phyloP scores from a whole-genome alignment of 23 tunicate species.

The Trididemnum miniatum region DNA sequence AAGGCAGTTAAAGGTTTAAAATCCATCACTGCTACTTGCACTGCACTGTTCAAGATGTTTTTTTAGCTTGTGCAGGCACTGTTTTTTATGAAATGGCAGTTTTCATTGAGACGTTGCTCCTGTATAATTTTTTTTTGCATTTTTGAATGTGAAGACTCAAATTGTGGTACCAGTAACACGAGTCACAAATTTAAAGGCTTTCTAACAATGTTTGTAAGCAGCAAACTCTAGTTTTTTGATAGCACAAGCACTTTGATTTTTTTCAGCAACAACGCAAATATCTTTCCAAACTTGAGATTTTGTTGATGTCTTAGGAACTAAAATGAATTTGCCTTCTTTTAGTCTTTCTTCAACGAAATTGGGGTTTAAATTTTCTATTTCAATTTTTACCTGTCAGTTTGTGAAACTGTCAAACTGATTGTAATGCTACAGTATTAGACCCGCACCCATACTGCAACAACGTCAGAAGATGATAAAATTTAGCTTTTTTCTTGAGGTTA shows the following conservation, averaged over 20 bases:
- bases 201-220: not conserved
- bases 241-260: not conserved
- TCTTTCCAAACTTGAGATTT: not conserved
- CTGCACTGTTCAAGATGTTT: slow-evolving; percentile 5
- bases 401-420: too few relatives aligned
- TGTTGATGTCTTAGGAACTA: not conserved
- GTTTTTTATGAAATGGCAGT: not conserved
- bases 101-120: not conserved
- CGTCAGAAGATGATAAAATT: too few relatives aligned
- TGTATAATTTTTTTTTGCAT: not conserved
- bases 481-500: too few relatives aligned
- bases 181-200: not conserved
- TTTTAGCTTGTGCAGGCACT: not conserved
- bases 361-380: not conserved
- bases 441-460: too few relatives aligned
- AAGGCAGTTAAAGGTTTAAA: slow-evolving; percentile 13
- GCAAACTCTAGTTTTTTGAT: not conserved
- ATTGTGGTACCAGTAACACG: not conserved
- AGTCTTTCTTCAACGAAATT: not conserved
- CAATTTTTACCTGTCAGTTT: too few relatives aligned
- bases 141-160: not conserved
- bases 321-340: not conserved
- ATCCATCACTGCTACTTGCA: not conserved
- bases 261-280: not conserved
- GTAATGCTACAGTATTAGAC: too few relatives aligned